Conservation (phyloP, 2,797 vertebrate species). For the Syngnathus rostellatus region DNA sequence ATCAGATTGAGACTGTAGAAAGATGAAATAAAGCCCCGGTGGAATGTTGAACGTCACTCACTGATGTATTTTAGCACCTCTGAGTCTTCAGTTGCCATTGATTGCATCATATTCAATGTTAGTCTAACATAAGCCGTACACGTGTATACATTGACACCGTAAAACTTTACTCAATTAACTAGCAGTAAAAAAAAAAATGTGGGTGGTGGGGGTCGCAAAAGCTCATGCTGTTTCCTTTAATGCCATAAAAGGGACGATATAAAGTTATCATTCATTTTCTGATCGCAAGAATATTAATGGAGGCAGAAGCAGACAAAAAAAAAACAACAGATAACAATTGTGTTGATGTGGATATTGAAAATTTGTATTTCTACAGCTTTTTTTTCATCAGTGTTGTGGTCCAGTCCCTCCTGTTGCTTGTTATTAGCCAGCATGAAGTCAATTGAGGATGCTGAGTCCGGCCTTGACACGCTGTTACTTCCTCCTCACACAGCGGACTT, state of each 20-base stretch:
- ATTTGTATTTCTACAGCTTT: too few species aligned
- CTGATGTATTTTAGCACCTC: slow-evolving; percentile 11
- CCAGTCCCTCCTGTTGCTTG: slow-evolving; percentile 12
- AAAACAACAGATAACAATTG: not conserved
- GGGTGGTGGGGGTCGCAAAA: not conserved
- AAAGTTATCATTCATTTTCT: not conserved
- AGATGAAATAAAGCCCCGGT: slow-evolving; percentile 7
- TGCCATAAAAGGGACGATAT: too few species aligned
- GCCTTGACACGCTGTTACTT: slow-evolving; percentile 42
- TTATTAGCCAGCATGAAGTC: slow-evolving; percentile 51
- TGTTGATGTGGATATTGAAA: too few species aligned
- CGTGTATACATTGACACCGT: slow-evolving; percentile 5
- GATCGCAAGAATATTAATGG: not conserved
- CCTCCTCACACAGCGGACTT: slow-evolving; percentile 38
- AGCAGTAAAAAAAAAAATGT: not conserved
- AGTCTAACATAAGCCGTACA: slow-evolving; percentile 12
- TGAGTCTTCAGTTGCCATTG: slow-evolving; percentile 37
- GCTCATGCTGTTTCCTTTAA: too few species aligned
- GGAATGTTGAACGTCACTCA: slow-evolving; percentile 26
- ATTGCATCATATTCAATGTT: slow-evolving; percentile 44
- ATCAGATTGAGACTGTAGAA: slow-evolving; percentile 16
- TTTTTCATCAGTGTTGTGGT: not conserved
- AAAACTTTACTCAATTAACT: not conserved
- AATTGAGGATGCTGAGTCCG: slow-evolving; percentile 30
- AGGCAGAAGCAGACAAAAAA: too few species aligned